Evolutionary conservation across 1,140 invertebrate species (phyloP).

Genomic region (Drosophila persimilis): DNA sequence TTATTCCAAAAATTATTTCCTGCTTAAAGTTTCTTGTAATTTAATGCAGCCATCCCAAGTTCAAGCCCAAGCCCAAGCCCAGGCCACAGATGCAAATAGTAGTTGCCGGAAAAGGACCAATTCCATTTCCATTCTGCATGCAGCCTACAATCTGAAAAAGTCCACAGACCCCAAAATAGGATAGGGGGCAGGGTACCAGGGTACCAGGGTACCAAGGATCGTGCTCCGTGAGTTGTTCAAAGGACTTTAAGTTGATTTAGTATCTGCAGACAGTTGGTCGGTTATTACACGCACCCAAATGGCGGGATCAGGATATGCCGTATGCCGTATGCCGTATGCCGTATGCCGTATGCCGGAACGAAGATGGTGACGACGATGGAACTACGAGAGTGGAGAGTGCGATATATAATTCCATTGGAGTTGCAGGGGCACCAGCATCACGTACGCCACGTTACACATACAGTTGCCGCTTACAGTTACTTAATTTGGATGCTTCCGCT

Average conservation of each 20-base stretch:
- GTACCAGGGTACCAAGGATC: slow-evolving; percentile 20
- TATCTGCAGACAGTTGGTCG: slow-evolving; percentile 74
- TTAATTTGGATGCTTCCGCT: slow-evolving; percentile 57
- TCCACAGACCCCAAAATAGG: neutral
- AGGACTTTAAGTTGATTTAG: slow-evolving; percentile 76
- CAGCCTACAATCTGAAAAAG: neutral
- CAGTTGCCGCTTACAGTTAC: slow-evolving; percentile 46
- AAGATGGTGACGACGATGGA: neutral
- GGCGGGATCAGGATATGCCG: slow-evolving; percentile 34
- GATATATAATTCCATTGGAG: slow-evolving; percentile 13
- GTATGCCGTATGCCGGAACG: slow-evolving; percentile 1
- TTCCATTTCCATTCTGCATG: too few relatives aligned
- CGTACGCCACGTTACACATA: slow-evolving; percentile 54
- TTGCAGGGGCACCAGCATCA: slow-evolving; percentile 33
- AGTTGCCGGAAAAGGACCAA: too few relatives aligned
- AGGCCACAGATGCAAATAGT: too few relatives aligned
- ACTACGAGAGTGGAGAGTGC: slow-evolving; percentile 4
- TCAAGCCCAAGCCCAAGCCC: too few relatives aligned
- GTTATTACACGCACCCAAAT: slow-evolving; percentile 47
- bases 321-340: neutral
- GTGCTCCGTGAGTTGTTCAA: slow-evolving; percentile 44
- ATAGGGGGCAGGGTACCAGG: neutral
- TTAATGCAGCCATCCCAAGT: too few relatives aligned
- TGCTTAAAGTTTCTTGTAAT: too few relatives aligned
- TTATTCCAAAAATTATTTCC: too few relatives aligned